Conservation (phyloP, 2,113 vertebrate genomes). For the Aldabrachelys gigantea region DNA sequence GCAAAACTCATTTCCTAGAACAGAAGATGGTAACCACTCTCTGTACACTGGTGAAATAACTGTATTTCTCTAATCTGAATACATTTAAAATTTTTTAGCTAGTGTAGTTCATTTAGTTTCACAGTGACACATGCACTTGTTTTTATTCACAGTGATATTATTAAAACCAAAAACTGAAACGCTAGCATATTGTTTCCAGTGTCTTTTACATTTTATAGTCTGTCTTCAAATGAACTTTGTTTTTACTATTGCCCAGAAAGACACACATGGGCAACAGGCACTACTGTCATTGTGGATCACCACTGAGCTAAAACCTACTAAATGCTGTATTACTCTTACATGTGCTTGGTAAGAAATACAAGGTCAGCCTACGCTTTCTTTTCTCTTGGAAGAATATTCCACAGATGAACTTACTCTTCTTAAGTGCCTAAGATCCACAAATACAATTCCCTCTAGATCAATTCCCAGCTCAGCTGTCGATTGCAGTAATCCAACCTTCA, state of each 20-base stretch:
- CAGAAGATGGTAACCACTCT: not conserved
- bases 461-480: not conserved
- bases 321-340: not conserved
- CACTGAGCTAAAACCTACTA: not conserved
- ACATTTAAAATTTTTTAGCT: not conserved
- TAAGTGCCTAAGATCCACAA: not conserved
- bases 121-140: not conserved
- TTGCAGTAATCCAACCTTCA: not conserved
- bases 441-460: not conserved
- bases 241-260: not conserved
- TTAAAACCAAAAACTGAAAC: not conserved
- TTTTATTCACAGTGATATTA: not conserved
- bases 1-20: not conserved
- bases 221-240: not conserved
- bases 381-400: not conserved
- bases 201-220: not conserved
- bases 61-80: not conserved
- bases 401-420: not conserved
- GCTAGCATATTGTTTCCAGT: not conserved
- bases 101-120: not conserved
- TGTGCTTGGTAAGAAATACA: not conserved
- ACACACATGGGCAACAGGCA: not conserved
- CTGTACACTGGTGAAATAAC: not conserved
- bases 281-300: not conserved
- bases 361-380: not conserved